Percentiles rank a stretch among this genome's conserved stretches.
These are phyloP conservation scores for Ips typographus DNA, from an alignment of 1,140 invertebrate species.

Conservation along the genomic window DNA sequence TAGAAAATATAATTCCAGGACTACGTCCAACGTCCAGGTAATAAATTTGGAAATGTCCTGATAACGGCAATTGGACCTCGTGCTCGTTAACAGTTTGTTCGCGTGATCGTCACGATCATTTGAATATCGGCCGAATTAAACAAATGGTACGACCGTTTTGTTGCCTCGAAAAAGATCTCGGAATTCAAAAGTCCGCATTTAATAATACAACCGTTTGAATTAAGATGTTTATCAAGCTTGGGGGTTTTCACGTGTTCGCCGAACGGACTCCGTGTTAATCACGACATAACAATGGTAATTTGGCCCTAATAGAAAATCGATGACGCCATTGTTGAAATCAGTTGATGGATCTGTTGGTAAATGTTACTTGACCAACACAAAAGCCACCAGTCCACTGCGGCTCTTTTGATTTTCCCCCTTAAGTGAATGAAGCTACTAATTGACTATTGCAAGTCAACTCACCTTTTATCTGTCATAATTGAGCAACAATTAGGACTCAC, in stretches of 20 bases:
- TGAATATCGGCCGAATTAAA: conserved; percentile 43
- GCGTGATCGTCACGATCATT: conserved; percentile 40
- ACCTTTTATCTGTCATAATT: too few species aligned
- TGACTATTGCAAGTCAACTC: too few species aligned
- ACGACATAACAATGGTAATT: conserved; percentile 32
- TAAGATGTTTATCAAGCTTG: conserved; percentile 35
- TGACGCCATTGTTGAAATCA: conserved; percentile 10
- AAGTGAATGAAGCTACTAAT: too few species aligned
- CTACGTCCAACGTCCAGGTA: too few species aligned
- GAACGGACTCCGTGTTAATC: conserved; percentile 15
- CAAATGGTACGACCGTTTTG: conserved; percentile 43
- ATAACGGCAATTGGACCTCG: background rate
- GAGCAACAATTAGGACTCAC: background rate
- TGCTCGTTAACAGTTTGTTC: conserved; percentile 27
- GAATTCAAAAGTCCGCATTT: conserved; percentile 35
- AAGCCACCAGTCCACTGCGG: background rate
- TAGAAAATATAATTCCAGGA: too few species aligned
- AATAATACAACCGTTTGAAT: conserved; percentile 36
- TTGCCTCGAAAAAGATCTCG: conserved; percentile 34
- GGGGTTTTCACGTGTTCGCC: conserved; percentile 21
- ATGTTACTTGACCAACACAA: conserved; percentile 5
- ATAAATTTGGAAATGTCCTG: background rate
- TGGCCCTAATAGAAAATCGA: conserved; percentile 36
- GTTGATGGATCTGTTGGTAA: conserved; percentile 1
- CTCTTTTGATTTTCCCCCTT: background rate